Evolutionary conservation across 2,888 invertebrate species (phyloP).

Genomic region (Polyommatus iphigenia): DNA sequence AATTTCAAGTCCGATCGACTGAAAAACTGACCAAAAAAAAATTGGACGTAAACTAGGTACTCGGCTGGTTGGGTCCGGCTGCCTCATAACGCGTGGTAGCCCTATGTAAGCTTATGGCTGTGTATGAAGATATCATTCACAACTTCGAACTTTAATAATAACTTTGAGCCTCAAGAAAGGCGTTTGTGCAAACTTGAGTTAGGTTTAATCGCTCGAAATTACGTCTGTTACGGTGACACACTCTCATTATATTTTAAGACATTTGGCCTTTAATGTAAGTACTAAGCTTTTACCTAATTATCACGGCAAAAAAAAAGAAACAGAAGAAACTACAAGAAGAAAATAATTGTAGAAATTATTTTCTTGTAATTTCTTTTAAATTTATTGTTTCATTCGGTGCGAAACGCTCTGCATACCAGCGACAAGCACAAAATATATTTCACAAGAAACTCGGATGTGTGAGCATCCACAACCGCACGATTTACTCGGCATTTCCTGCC

Average conservation of each 20-base stretch:
- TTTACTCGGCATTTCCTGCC: background rate
- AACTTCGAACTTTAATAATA: conserved; percentile 28
- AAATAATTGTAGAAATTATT: too few species aligned
- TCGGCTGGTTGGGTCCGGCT: background rate
- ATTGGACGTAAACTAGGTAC: background rate
- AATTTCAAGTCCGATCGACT: background rate
- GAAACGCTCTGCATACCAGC: background rate
- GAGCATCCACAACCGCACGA: background rate
- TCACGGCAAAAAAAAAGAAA: too few species aligned
- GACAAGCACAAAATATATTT: too few species aligned
- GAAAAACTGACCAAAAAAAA: background rate
- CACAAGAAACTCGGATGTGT: background rate
- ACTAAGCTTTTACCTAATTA: background rate
- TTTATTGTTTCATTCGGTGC: too few species aligned
- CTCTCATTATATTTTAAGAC: background rate
- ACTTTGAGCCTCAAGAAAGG: conserved; percentile 22
- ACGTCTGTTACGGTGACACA: background rate
- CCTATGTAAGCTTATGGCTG: conserved; percentile 12
- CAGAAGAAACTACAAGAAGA: too few species aligned
- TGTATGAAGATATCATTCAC: conserved; percentile 25
- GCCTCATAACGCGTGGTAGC: background rate
- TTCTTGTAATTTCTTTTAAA: too few species aligned
- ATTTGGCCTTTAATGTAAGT: background rate
- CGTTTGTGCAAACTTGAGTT: conserved; percentile 18
- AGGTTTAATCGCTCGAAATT: conserved; percentile 2